Base-by-base conservation (phyloP, 1,140 invertebrate species). In the Drosophila arizonae region DNA sequence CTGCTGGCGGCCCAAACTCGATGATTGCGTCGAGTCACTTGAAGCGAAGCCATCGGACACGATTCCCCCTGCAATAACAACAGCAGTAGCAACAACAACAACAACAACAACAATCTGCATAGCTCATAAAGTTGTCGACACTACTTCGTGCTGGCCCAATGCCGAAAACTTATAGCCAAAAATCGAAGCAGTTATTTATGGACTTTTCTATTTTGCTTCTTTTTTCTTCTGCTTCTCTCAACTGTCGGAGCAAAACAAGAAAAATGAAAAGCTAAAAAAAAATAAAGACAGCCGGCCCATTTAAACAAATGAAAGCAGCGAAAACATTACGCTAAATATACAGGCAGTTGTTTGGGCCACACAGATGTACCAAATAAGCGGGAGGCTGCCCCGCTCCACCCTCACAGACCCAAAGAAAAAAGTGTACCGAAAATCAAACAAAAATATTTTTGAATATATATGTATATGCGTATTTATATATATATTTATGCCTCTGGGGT, bases 151-250 rank as follows among this genome's bases (percentile, higher is more conserved):
- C 74, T 60, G 65, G 45, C 65, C 50, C 61, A 65, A 72, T 72
- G 68, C 39, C 68, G 54, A 87, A 69, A 64, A 58, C 45, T 50
- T 70, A 74, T 58, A 64, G 60, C 52, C 45, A 70, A 78, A 87
- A 87, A 79, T 81, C 76, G 79, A 86, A 86, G 76, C 84, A 73
- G 76, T 82, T 86, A 86, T 86, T 87, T 86, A 86, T 87, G 84
- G 82, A 87, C 69, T 70, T 58, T 61, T 33, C 70, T 50, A 39
- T 73, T 69, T 71, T 61, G 48, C 48, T 45, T 50, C 51, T 68
- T 70, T 51, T 58, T 60, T 65, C 26, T 30, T 65, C 45, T 62
- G 50, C 56, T 26, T 26, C 56, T 15, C 15, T 30, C 33, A 48
- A 39, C 39, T 15, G 26, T 26, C 43, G 57, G 28, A 15, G n/a